These are phyloP conservation scores for Mizuhopecten yessoensis DNA, from an alignment of 1,140 invertebrate genomes.

Conservation along the genomic window DNA sequence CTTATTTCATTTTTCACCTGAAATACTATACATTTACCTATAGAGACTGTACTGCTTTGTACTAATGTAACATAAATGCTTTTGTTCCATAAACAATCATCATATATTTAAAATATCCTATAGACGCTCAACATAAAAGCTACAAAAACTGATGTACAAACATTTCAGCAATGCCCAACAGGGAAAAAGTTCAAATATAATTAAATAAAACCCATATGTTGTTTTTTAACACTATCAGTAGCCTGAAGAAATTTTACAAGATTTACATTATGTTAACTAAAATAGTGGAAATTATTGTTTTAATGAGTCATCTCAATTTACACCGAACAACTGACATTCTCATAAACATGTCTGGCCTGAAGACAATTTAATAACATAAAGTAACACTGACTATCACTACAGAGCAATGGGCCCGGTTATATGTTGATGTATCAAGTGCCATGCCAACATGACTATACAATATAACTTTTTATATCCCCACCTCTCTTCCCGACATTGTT, in stretches of 20 bases:
- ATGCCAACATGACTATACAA: too few species aligned
- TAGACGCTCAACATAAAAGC: not conserved
- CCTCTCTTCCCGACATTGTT: too few species aligned
- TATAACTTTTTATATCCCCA: too few species aligned
- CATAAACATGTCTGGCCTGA: not conserved
- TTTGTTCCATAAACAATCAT: not conserved
- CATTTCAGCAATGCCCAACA: not conserved
- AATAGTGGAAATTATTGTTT: slow-evolving; percentile 35
- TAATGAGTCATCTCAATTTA: slow-evolving; percentile 22
- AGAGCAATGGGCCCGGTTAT: not conserved
- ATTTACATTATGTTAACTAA: slow-evolving; percentile 32
- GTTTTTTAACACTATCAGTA: not conserved
- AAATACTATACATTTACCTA: not conserved
- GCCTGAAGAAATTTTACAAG: not conserved
- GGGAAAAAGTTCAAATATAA: not conserved
- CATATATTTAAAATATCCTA: not conserved
- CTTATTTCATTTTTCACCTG: not conserved
- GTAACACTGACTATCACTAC: not conserved
- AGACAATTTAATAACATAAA: slow-evolving; percentile 30
- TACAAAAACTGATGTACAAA: not conserved
- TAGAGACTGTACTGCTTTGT: not conserved
- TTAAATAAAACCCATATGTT: not conserved
- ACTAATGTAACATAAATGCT: not conserved
- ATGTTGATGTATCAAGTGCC: not conserved
- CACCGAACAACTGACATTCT: not conserved